These are phyloP conservation scores for Phasianus colchicus DNA, from an alignment of 2,113 vertebrate genomes.

Conservation along the genomic window DNA sequence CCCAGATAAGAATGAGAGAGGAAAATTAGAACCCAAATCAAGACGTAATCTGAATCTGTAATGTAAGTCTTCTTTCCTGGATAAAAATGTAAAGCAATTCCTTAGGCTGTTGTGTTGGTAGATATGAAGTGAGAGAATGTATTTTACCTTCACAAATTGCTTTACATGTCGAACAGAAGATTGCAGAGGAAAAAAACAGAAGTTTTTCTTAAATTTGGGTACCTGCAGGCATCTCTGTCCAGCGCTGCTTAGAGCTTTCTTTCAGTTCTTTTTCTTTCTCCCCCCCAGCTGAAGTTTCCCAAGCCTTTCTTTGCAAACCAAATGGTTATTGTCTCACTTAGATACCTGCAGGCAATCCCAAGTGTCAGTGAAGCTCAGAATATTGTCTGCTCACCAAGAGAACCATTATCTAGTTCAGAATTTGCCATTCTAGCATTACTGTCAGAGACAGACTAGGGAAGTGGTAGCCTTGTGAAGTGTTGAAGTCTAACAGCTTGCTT, in stretches of 20 bases:
- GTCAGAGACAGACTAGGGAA: background rate
- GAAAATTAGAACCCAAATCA: background rate
- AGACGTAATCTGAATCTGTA: background rate
- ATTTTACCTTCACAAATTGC: background rate
- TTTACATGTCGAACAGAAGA: background rate
- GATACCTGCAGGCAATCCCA: background rate
- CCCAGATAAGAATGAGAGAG: background rate
- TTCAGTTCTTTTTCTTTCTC: background rate
- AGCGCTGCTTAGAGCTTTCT: background rate
- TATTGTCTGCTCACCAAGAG: background rate
- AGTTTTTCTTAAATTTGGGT: background rate
- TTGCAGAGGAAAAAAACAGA: background rate
- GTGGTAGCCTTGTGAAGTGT: background rate
- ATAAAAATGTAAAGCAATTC: background rate
- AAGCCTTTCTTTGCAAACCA: constrained; percentile 12
- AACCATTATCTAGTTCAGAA: background rate
- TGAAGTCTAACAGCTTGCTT: constrained; percentile 53
- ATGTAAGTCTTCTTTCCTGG: background rate
- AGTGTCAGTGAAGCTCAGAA: background rate
- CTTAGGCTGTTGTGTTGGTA: background rate
- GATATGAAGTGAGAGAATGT: background rate
- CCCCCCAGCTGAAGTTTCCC: background rate
- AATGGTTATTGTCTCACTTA: background rate
- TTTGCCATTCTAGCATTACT: background rate
- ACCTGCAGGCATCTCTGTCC: background rate